Conservation (phyloP, 2,113 vertebrate species). For the Empidonax traillii region DNA sequence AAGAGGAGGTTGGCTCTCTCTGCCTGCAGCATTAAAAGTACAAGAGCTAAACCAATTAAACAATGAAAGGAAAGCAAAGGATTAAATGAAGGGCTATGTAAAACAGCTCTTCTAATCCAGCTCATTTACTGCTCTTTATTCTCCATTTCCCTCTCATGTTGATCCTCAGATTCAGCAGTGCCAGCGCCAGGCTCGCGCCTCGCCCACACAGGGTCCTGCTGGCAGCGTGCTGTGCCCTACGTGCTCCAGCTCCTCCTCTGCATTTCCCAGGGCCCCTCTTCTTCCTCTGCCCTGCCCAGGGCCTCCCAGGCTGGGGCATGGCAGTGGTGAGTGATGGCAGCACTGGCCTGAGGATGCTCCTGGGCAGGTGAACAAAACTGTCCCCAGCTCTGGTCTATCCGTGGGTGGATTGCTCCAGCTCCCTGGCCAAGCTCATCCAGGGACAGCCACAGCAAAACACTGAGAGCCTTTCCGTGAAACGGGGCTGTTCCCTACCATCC, state of each 20-base stretch:
- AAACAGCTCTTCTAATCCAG: conserved; percentile 66
- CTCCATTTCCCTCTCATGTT: conserved; percentile 50
- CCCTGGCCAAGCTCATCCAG: not conserved
- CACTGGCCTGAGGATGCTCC: not conserved
- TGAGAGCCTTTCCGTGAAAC: accelerated
- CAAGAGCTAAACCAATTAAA: conserved; percentile 68
- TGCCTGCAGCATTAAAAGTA: conserved; percentile 41
- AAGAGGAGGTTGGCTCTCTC: not conserved
- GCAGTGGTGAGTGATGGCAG: accelerated
- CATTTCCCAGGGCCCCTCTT: not conserved
- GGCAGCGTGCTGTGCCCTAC: accelerated
- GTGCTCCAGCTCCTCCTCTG: not conserved
- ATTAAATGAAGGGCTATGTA: conserved; percentile 67
- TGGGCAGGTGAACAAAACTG: accelerated
- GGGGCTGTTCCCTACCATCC: not conserved
- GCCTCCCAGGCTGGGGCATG: accelerated
- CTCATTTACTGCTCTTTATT: conserved; percentile 66
- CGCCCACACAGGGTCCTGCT: accelerated
- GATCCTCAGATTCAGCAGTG: conserved; percentile 12
- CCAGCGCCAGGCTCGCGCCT: not conserved
- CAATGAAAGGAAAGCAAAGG: conserved; percentile 64
- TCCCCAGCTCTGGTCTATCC: not conserved
- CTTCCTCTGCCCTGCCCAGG: not conserved
- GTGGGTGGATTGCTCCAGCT: not conserved
- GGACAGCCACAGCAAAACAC: not conserved